Evolutionary conservation across 2,797 vertebrate genomes (phyloP).

Genomic region (Gymnoscopelus braueri): DNA sequence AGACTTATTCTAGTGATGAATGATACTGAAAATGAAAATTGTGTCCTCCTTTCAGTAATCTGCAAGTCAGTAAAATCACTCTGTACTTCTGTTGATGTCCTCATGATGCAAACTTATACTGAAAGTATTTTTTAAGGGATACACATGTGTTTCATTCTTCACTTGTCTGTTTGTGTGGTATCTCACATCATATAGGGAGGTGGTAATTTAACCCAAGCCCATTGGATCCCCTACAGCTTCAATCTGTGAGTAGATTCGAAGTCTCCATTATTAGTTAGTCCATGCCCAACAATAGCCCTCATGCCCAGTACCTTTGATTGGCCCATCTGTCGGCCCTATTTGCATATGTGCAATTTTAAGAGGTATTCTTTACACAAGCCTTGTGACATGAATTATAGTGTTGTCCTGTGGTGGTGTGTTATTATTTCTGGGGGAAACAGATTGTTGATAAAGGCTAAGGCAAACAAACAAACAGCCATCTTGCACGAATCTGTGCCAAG

Average conservation of each 20-base stretch:
- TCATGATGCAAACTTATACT: conserved; percentile 18
- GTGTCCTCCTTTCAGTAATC: conserved; percentile 56
- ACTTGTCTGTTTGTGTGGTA: neutral
- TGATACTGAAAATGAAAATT: conserved; percentile 42
- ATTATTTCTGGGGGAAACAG: conserved; percentile 45
- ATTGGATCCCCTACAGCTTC: conserved; percentile 17
- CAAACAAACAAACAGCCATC: conserved; percentile 49
- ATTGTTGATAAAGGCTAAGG: conserved; percentile 59
- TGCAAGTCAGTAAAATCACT: conserved; percentile 61
- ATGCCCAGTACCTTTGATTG: conserved; percentile 30
- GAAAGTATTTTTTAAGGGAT: conserved; percentile 24
- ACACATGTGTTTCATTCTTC: neutral
- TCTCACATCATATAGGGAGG: neutral
- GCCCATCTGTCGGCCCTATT: conserved; percentile 22
- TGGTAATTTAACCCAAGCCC: conserved; percentile 12
- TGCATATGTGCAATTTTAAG: conserved; percentile 40
- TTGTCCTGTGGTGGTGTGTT: conserved; percentile 18
- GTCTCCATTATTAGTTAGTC: conserved; percentile 9
- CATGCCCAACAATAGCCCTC: conserved; percentile 19
- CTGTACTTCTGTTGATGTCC: conserved; percentile 31
- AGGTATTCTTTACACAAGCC: conserved; percentile 27
- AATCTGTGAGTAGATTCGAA: neutral
- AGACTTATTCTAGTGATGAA: neutral
- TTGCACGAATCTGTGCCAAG: conserved; percentile 41
- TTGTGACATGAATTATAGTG: conserved; percentile 27